Evolutionary conservation across 2,113 vertebrate species (phyloP).

Genomic region (Microcebus lehilahytsara): DNA sequence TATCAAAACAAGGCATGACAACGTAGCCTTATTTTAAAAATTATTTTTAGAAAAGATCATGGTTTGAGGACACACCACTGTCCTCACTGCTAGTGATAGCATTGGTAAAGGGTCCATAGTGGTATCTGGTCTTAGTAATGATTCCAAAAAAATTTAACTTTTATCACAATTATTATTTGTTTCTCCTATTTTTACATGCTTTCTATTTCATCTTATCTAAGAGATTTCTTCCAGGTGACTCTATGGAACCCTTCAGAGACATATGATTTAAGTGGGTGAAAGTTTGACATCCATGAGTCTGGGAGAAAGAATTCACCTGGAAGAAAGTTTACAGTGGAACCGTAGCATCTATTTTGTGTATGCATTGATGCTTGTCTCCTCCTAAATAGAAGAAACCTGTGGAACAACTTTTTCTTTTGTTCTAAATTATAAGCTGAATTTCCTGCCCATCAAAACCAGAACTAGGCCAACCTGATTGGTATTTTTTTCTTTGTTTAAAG

Average conservation of each 20-base stretch:
- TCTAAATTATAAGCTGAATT: constrained; percentile 70
- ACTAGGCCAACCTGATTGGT: neutral
- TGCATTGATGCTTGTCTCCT: constrained; percentile 28
- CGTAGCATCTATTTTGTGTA: constrained; percentile 1
- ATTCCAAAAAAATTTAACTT: neutral
- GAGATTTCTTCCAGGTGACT: neutral
- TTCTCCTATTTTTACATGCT: neutral
- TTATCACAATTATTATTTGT: neutral
- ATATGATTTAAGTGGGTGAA: neutral
- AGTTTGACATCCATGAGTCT: neutral
- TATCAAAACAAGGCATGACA: neutral
- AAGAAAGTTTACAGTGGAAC: neutral
- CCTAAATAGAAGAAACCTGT: constrained; percentile 70
- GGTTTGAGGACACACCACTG: neutral
- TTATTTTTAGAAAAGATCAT: neutral
- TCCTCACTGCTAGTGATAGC: neutral
- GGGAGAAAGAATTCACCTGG: neutral
- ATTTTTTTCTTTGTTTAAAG: constrained; percentile 47
- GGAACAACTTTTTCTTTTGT: constrained; percentile 53
- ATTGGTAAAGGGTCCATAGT: neutral
- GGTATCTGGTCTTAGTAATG: neutral
- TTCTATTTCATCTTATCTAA: neutral
- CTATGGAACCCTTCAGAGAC: neutral
- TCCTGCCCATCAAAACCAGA: constrained; percentile 61
- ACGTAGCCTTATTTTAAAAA: neutral